Conservation (phyloP, 2,888 invertebrate genomes). For the Cerceris rybyensis region DNA sequence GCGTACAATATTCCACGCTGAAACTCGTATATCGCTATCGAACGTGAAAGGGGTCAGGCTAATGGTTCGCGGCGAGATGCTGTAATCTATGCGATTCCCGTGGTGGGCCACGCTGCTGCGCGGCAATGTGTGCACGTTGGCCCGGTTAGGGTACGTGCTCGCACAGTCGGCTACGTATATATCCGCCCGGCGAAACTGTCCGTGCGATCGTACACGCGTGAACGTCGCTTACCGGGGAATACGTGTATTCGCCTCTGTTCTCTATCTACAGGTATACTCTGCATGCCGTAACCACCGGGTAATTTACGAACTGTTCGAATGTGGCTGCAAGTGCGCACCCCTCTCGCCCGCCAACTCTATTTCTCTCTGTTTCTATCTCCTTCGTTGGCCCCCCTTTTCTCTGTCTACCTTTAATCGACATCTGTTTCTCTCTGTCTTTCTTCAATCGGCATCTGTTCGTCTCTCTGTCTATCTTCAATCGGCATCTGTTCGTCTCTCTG, state of each 20-base stretch:
- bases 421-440: constrained; percentile 13
- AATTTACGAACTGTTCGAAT: constrained; percentile 69
- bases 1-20: constrained; percentile 41
- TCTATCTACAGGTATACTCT: constrained; percentile 15
- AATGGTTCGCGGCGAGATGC: constrained; percentile 73
- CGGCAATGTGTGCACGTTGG: constrained; percentile 18
- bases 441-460: background rate
- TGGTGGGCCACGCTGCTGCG: constrained; percentile 33
- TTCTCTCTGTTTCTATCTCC: constrained; percentile 15
- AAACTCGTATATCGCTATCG: constrained; percentile 57
- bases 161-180: background rate
- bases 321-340: constrained; percentile 47
- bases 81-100: constrained; percentile 71
- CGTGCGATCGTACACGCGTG: constrained; percentile 5
- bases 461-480: background rate
- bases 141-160: background rate
- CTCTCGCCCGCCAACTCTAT: constrained; percentile 28
- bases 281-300: constrained; percentile 54
- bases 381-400: background rate
- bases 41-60: constrained; percentile 66
- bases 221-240: constrained; percentile 12
- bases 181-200: constrained; percentile 3
- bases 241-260: constrained; percentile 1
- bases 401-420: constrained; percentile 22
- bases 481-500: background rate